Evolutionary conservation across 1,140 invertebrate genomes (phyloP).

Genomic region (Drosophila insularis): DNA sequence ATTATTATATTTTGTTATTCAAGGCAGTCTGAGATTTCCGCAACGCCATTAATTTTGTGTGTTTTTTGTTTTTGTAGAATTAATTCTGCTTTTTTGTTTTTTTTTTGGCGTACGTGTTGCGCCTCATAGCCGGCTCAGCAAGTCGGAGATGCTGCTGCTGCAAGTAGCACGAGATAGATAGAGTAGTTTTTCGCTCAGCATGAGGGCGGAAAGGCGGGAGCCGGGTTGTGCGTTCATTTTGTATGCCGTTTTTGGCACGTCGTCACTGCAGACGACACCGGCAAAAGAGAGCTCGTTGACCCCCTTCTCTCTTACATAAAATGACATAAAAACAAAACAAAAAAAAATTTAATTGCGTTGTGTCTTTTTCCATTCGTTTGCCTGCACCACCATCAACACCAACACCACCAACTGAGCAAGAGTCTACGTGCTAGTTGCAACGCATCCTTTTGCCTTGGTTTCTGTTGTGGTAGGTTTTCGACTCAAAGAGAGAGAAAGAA

Average conservation of each 20-base stretch:
- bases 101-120: conserved; percentile 71
- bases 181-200: conserved; percentile 18
- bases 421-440: conserved; percentile 67
- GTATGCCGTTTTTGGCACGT: conserved; percentile 72
- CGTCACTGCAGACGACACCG: conserved; percentile 35
- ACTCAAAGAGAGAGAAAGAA: background rate
- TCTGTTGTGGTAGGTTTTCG: conserved; percentile 53
- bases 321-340: conserved; percentile 49
- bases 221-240: conserved; percentile 26
- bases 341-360: conserved; percentile 32
- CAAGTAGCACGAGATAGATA: conserved; percentile 16
- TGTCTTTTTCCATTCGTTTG: conserved; percentile 27
- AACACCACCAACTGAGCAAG: conserved; percentile 7
- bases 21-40: conserved; percentile 69
- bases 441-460: conserved; percentile 50
- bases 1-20: conserved; percentile 33
- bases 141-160: conserved; percentile 4
- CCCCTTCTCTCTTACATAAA: conserved; percentile 27
- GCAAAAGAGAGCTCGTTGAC: background rate
- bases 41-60: conserved; percentile 64
- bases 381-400: conserved; percentile 30
- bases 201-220: conserved; percentile 11
- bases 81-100: conserved; percentile 18
- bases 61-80: conserved; percentile 18
- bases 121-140: conserved; percentile 52